phyloP scores from a whole-genome alignment of 2,797 vertebrate species.

The Tenualosa thibaudeaui region DNA sequence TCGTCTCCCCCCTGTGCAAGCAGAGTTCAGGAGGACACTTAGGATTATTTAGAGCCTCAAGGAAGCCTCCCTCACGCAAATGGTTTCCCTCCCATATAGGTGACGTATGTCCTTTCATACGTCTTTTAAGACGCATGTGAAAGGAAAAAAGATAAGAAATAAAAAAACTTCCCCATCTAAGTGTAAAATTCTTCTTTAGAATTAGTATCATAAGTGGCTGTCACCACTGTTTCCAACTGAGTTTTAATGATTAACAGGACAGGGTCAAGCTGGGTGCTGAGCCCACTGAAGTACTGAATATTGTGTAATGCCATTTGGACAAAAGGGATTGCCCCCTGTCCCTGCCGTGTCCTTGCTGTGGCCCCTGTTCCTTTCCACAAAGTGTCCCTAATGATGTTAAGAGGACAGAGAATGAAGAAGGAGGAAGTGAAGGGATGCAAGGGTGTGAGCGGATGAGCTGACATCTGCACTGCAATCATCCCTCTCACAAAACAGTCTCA shows the following conservation, averaged over 20 bases:
- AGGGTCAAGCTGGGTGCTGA: neutral
- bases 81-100: neutral
- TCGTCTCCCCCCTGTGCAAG: neutral
- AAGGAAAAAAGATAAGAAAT: neutral
- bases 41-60: neutral
- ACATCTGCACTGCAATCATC: neutral
- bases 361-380: neutral
- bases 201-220: neutral
- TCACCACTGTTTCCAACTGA: neutral
- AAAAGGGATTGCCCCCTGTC: neutral
- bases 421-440: neutral
- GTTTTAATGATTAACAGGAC: constrained; percentile 10
- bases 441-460: neutral
- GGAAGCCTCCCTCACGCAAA: neutral
- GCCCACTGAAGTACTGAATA: neutral
- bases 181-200: neutral
- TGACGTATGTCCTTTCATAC: neutral
- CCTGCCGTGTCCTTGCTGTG: neutral
- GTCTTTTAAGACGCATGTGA: neutral
- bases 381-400: neutral
- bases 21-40: neutral
- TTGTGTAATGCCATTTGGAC: neutral
- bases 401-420: neutral
- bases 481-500: neutral
- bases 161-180: neutral